Conservation (phyloP, 2,888 invertebrate genomes). For the Glaucopsyche alexis region DNA sequence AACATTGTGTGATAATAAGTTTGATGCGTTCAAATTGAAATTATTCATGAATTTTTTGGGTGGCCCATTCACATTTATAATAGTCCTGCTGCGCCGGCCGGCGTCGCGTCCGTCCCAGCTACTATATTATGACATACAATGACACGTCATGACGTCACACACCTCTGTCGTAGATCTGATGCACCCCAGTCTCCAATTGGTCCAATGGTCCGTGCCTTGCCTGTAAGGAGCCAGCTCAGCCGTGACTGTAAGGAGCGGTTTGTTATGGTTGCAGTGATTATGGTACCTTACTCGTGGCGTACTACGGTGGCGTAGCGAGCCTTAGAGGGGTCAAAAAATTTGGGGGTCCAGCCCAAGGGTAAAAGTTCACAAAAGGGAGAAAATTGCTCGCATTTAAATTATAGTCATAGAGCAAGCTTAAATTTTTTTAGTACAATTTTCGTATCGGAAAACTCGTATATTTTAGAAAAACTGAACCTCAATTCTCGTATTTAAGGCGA, state of each 20-base stretch:
- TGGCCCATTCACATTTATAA: background rate
- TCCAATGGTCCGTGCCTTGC: background rate
- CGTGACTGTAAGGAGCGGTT: background rate
- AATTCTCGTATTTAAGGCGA: no score
- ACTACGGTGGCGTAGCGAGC: no score
- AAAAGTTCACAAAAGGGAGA: no score
- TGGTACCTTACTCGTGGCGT: no score
- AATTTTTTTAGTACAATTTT: no score
- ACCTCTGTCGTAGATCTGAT: background rate
- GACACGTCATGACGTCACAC: background rate
- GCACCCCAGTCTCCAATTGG: background rate
- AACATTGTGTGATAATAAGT: slow-evolving; percentile 35
- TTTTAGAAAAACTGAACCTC: no score
- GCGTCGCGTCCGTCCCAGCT: background rate
- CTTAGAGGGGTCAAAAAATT: no score
- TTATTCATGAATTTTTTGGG: slow-evolving; percentile 3
- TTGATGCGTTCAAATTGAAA: slow-evolving; percentile 9
- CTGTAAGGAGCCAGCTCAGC: background rate
- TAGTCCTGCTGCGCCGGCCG: background rate
- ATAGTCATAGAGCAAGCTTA: no score
- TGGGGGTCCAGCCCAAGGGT: no score
- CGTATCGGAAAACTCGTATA: no score
- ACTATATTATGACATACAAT: background rate
- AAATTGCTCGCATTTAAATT: no score
- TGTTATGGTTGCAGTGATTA: background rate